These are phyloP conservation scores for Diachasma alloeum DNA, from an alignment of 1,140 invertebrate genomes.

Conservation along the genomic window DNA sequence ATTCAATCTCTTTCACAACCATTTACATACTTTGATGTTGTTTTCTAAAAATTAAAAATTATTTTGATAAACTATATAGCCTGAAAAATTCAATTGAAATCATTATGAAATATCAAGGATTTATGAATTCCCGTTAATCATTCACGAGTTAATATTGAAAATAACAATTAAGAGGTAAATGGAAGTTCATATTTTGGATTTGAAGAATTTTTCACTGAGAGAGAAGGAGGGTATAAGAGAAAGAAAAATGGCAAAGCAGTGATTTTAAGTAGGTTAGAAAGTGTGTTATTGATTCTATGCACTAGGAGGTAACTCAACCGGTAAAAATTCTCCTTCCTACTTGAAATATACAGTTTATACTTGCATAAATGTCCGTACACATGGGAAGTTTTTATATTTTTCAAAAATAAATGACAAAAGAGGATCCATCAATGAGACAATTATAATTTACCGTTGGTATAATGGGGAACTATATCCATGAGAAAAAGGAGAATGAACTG, in stretches of 20 bases:
- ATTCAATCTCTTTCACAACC: constrained; percentile 34
- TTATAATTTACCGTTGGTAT: too few relatives aligned
- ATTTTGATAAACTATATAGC: too few relatives aligned
- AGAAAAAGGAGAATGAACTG: not conserved
- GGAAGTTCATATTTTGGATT: not conserved
- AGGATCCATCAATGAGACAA: too few relatives aligned
- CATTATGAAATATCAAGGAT: too few relatives aligned
- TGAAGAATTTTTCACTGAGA: not conserved
- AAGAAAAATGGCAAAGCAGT: constrained; percentile 4
- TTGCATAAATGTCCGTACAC: not conserved
- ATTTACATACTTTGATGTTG: not conserved
- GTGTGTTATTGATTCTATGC: constrained; percentile 31
- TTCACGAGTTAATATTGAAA: not conserved
- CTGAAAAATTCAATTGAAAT: too few relatives aligned
- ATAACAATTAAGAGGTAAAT: not conserved
- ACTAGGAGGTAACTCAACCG: constrained; percentile 22
- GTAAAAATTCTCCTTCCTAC: constrained; percentile 4
- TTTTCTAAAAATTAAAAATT: too few relatives aligned
- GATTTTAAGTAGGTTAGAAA: constrained; percentile 36
- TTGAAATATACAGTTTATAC: not conserved
- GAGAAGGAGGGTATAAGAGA: constrained; percentile 3
- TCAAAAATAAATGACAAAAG: too few relatives aligned
- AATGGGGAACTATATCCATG: not conserved
- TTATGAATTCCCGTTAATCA: too few relatives aligned
- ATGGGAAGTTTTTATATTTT: too few relatives aligned